phyloP scores from a whole-genome alignment of 2,113 vertebrate species.

The Procavia capensis region DNA sequence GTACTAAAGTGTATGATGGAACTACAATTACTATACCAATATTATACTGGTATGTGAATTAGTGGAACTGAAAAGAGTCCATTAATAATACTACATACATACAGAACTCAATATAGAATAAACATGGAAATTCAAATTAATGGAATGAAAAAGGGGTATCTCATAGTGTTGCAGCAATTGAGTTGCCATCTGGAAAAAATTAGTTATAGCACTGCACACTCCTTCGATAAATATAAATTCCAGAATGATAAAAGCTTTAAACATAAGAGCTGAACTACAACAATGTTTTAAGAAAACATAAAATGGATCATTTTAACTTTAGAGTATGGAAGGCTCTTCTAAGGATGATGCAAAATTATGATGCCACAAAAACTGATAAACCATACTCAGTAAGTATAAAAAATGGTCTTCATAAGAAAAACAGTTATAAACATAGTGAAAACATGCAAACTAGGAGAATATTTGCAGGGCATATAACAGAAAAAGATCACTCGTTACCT shows the following conservation, averaged over 20 bases:
- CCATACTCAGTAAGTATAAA: neutral
- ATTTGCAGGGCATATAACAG: neutral
- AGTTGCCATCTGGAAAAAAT: neutral
- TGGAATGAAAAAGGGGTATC: neutral
- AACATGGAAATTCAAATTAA: neutral
- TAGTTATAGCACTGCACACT: neutral
- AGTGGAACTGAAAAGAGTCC: no score
- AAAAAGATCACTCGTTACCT: neutral
- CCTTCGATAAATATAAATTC: neutral
- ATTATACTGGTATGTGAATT: rapidly evolving
- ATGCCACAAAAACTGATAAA: neutral
- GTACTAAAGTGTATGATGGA: rapidly evolving
- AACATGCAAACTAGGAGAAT: neutral
- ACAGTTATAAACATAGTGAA: neutral
- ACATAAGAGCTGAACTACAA: neutral
- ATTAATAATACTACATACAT: neutral
- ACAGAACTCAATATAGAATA: no score
- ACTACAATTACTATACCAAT: neutral
- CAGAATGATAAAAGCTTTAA: neutral
- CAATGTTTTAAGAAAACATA: neutral
- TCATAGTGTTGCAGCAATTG: rapidly evolving
- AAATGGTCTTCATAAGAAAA: neutral
- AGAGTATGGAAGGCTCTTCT: neutral
- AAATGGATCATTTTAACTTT: neutral
- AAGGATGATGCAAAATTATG: neutral